Evolutionary conservation across 2,113 vertebrate species (phyloP), one percentile per base, ranked within the genome.

Genomic region (Petaurus breviceps): DNA sequence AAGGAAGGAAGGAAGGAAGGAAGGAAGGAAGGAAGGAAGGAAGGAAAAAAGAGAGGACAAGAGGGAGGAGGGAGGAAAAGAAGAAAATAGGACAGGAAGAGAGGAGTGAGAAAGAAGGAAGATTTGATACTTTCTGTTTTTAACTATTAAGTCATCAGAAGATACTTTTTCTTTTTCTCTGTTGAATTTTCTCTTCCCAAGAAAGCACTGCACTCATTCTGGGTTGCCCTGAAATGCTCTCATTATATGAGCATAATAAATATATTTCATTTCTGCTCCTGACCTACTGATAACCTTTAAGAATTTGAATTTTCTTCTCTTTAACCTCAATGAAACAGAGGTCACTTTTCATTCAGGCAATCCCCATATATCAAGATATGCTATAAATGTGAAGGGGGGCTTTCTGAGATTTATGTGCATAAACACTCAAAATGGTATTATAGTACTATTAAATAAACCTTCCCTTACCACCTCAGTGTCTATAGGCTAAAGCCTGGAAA

Each of bases 271-370:
- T 25, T 47, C 50, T n/a, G 51, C 37, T 43, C 68, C 12, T 93
- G 68, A 89, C 92, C 77, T 84, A 94, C 10, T 94, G 89, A 90
- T 90, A 90, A 55, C 46, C 89, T 90, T 90, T 57, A 90, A 90
- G 28, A 93, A 94, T 94, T 49, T 54, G 93, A 28, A 49, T 90
- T 43, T 55, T 94, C 52, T 94, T 94, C 26, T 90, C 52, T 57
- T 90, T 94, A 54, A 90, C 89, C 93, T 94, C 89, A 49, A 43
- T 50, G 52, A 90, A 57, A 28, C 14, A 90, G 37, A 55, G 51
- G 89, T 47, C 46, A 50, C 89, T 94, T 55, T 55, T 90, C 53
- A 50, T 90, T 50, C 46, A 55, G 28, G 51, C 89, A 50, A 57
- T 94, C 47, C 46, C n/a, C 46, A 93, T 90, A 94, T 57, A n/a